Evolutionary conservation across 2,888 invertebrate genomes (phyloP), one percentile per base, ranked within the genome.

Genomic region (Ophion obscuratus): DNA sequence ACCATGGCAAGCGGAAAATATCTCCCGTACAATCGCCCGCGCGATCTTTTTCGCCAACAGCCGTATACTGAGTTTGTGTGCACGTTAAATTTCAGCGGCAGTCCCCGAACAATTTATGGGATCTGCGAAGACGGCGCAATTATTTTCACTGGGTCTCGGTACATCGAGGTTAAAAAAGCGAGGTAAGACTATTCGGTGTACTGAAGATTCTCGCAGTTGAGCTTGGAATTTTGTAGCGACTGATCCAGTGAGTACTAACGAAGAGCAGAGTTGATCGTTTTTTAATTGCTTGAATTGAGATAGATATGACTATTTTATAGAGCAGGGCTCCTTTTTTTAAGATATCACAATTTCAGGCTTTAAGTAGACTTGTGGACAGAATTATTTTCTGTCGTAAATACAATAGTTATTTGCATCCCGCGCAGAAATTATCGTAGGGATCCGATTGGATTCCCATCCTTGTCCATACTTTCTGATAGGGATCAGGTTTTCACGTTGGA

Each of bases 41-140:
- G 57, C 71, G 80, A 86, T 86, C 83, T 80, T 79, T 80, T 80
- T 31, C 70, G 3, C 44, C 36, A 57, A 77, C 24, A 61, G 57
- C 27, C 17, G 4, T 53, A 17, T 14, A 53, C 53, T 5, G 53
- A 53, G 57, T 17, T 14, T 44, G 27, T 36, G 20, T 53, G 44
- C 44, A 75, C 73, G 66, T 75, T 53, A 70, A 71, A 79, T 71
- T 71, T 31, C 66, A 80, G 70, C 74, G 31, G 44, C 73, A 36
- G 36, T 17, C 27, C 44, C 9, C 4, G 9, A 70, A 27, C 11
- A 77, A 36, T 57, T 61, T 24, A 24, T 70, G 59, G 57, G n/a
- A 75, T 66, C 9, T 31, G 66, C 17, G 66, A 40, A 47, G 47
- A 59, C 66, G 61, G 67, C 74, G 31, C 64, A 67, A 75, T 83